Evolutionary conservation across 2,888 invertebrate species (phyloP).

Genomic region (Drosophila sordidapex): DNA sequence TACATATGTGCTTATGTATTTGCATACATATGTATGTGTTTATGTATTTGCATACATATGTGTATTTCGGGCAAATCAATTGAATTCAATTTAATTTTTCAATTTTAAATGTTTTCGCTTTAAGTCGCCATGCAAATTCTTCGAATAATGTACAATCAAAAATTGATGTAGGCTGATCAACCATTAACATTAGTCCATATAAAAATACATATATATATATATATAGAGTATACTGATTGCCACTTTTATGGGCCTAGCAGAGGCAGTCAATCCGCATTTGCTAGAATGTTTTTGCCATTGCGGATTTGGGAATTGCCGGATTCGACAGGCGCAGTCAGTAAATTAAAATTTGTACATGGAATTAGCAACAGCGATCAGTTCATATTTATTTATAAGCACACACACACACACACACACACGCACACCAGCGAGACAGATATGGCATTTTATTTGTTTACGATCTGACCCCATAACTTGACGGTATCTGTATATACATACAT

Average conservation of each 20-base stretch:
- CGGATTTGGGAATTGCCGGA: background rate
- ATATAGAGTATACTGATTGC: constrained; percentile 15
- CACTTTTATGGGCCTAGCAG: constrained; percentile 55
- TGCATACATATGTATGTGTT: background rate
- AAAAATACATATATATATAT: background rate
- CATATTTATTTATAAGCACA: constrained; percentile 47
- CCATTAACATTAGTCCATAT: constrained; percentile 22
- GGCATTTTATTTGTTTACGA: constrained; percentile 68
- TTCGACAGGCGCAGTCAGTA: constrained; percentile 2
- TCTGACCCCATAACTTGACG: constrained; percentile 64
- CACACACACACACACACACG: background rate
- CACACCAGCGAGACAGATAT: constrained; percentile 29
- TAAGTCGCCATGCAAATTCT: constrained; percentile 54
- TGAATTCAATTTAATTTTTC: constrained; percentile 66
- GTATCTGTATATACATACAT: constrained; percentile 2
- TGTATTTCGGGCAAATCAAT: constrained; percentile 41
- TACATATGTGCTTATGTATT: constrained; percentile 1
- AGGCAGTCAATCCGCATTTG: constrained; percentile 18
- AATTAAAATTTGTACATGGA: constrained; percentile 22
- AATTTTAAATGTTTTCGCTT: constrained; percentile 21
- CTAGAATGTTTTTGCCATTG: constrained; percentile 10
- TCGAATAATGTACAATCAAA: constrained; percentile 52
- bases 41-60: background rate
- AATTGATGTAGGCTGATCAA: constrained; percentile 17
- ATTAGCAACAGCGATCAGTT: constrained; percentile 30